Conservation (phyloP, 2,888 invertebrate genomes). For the Actias luna region DNA sequence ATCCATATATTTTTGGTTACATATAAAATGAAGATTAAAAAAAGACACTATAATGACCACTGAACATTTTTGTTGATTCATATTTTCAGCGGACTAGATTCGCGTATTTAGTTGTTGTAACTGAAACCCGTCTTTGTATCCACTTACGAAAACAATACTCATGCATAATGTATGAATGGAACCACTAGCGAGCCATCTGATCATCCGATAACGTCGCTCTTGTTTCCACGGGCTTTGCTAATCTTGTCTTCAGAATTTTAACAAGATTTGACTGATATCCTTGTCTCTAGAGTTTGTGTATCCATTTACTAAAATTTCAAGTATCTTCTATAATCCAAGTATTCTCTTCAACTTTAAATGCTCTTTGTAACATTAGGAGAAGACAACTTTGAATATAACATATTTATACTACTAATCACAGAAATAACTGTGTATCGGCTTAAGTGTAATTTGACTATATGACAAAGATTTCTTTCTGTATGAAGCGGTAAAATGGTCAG, state of each 20-base stretch:
- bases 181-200: constrained; percentile 56
- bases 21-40: not conserved
- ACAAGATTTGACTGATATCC: constrained; percentile 68
- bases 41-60: not conserved
- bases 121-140: constrained; percentile 34
- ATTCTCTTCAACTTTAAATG: not conserved
- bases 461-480: too few species aligned
- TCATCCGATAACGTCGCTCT: constrained; percentile 64
- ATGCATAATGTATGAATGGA: constrained; percentile 69
- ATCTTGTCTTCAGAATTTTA: constrained; percentile 68
- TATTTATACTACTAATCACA: not conserved
- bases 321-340: not conserved
- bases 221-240: constrained; percentile 69
- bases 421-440: not conserved
- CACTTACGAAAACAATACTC: constrained; percentile 50
- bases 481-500: too few species aligned
- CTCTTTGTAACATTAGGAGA: not conserved
- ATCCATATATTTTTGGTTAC: not conserved
- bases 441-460: too few species aligned
- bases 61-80: not conserved
- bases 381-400: not conserved
- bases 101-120: not conserved
- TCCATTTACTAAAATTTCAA: not conserved
- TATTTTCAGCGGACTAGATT: not conserved
- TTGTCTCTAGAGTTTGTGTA: constrained; percentile 24